Conservation (phyloP, 37 sponge, comb jelly and placozoan species). For the Theonella swinhoei region DNA sequence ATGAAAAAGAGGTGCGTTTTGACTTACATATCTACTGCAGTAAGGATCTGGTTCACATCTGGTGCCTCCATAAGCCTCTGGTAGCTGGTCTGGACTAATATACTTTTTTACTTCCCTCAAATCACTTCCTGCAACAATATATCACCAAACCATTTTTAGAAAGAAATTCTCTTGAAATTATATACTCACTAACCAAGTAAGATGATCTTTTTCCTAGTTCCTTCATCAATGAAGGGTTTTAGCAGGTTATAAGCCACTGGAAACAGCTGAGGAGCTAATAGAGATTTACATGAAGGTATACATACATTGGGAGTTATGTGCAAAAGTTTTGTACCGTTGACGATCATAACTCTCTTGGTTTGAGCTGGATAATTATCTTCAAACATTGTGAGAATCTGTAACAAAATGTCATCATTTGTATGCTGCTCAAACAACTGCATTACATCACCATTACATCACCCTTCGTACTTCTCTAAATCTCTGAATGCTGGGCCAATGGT, state of each 20-base stretch:
- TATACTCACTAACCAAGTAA: slow-evolving; percentile 60
- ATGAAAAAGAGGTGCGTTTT: too few relatives aligned
- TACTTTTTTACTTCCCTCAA: too few relatives aligned
- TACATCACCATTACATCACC: neutral
- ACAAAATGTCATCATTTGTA: too few relatives aligned
- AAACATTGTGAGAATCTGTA: slow-evolving; percentile 36
- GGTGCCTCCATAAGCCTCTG: too few relatives aligned
- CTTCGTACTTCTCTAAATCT: slow-evolving; percentile 5
- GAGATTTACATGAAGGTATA: neutral
- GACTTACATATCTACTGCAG: too few relatives aligned
- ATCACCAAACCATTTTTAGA: too few relatives aligned
- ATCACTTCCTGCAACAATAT: too few relatives aligned
- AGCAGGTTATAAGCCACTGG: slow-evolving; percentile 66
- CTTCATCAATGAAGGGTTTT: slow-evolving; percentile 58
- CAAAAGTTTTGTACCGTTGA: slow-evolving; percentile 34
- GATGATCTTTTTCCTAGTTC: slow-evolving; percentile 53
- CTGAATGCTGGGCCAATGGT: slow-evolving; percentile 44
- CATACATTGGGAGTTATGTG: neutral
- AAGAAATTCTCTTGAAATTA: too few relatives aligned
- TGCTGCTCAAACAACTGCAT: neutral
- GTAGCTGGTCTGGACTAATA: too few relatives aligned
- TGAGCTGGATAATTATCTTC: slow-evolving; percentile 70
- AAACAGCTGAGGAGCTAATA: slow-evolving; percentile 56
- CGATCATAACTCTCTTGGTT: slow-evolving; percentile 29
- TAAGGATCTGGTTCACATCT: too few relatives aligned